Base-by-base conservation (phyloP, 2,888 invertebrate species). In the Oithona nana region DNA sequence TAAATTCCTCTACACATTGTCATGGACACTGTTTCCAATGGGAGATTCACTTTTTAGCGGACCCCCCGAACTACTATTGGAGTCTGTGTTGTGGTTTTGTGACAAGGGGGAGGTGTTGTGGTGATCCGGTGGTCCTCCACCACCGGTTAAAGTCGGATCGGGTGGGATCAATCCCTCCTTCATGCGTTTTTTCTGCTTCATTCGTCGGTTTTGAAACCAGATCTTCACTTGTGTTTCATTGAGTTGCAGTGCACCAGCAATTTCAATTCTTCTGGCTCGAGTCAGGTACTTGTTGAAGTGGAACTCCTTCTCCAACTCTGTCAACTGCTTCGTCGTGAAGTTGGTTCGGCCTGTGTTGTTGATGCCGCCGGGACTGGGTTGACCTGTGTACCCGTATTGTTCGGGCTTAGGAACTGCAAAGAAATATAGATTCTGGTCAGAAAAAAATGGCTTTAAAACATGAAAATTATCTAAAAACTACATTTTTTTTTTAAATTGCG, bases 211-310 rank as follows among this genome's bases (percentile, higher is more conserved):
- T 75, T 98, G 97, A 73, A 97, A 97, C 95, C 95, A 95, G 68
- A 95, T 94, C 75, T 94, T 93, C 39, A 88, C 86, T 78, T 97
- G 95, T 1, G 95, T 94, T 74, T 97, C 97, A 75, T 95, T 97
- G 61, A 98, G 81, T 71, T 93, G 90, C 63, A 98, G 76, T 2
- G 93, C 87, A 1, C 90, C 88, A 0, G 98, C 98, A 68, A 98
- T 98, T 76, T 98, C 98, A 73, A 97, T 95, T 69, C 98, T 80
- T 67, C 97, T 78, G 49, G 94, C 95, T 68, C 97, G 78, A 49
- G 97, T 98, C 70, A 98, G 81, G 78, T 98, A 98, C 76, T 94
- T 95, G 78, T 95, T 95, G 76, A 94, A 97, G 75, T 97, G 97
- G 77, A 97, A 98, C 75, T 98, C 97, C 73, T 98, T 98, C 74